Conservation (phyloP, 2,113 vertebrate species). For the Cheilinus undulatus region DNA sequence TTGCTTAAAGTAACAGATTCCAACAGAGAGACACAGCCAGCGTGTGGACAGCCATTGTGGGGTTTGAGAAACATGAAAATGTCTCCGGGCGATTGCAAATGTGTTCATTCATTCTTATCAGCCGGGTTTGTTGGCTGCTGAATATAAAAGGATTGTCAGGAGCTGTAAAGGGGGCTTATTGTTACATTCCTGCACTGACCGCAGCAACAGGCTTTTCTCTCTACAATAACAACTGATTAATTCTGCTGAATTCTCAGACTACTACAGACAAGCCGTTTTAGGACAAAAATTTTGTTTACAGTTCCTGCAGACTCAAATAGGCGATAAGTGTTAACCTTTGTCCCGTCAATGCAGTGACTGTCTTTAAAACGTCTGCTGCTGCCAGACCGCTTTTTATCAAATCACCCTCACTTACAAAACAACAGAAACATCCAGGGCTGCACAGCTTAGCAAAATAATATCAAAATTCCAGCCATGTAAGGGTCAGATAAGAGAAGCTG, state of each 20-base stretch:
- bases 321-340: constrained; percentile 80
- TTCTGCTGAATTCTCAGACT: constrained; percentile 57
- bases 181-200: constrained; percentile 59
- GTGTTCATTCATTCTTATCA: constrained; percentile 65
- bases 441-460: neutral
- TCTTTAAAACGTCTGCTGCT: constrained; percentile 49
- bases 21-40: neutral
- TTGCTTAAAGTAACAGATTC: constrained; percentile 26
- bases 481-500: neutral
- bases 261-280: constrained; percentile 35
- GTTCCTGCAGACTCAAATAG: constrained; percentile 58
- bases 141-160: constrained; percentile 49
- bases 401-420: constrained; percentile 46
- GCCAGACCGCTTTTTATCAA: constrained; percentile 48
- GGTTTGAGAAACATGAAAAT: constrained; percentile 43
- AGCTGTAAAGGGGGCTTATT: constrained; percentile 61
- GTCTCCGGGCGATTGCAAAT: constrained; percentile 38
- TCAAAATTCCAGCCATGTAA: neutral
- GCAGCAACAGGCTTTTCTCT: constrained; percentile 44
- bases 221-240: constrained; percentile 51
- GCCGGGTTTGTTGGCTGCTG: constrained; percentile 13
- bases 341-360: constrained; percentile 62
- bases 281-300: constrained; percentile 76
- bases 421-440: neutral
- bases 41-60: neutral